Evolutionary conservation across 2,797 vertebrate genomes (phyloP).

Genomic region (Micromesistius poutassou): DNA sequence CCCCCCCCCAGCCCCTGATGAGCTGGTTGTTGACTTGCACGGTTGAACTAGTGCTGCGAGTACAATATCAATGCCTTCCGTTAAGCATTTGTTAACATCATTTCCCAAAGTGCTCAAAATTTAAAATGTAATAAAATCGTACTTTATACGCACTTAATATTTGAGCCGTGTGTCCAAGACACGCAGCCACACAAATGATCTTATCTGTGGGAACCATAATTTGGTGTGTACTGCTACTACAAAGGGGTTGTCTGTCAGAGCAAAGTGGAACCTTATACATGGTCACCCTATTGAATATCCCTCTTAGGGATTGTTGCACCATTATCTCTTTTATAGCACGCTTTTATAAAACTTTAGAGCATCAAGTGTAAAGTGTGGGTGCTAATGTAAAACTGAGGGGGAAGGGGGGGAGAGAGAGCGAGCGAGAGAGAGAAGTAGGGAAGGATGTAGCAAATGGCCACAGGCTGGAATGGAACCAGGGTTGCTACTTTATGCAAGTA

Average conservation of each 20-base stretch:
- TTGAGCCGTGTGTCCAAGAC: too few species aligned
- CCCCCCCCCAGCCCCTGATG: not conserved
- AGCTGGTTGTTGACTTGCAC: not conserved
- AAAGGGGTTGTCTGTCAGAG: not conserved
- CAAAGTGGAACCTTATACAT: not conserved
- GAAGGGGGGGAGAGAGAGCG: not conserved
- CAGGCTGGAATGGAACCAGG: too few species aligned
- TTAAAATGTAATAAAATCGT: not conserved
- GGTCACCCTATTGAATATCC: not conserved
- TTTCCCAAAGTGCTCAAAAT: not conserved
- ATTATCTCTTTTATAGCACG: not conserved
- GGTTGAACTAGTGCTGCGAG: not conserved
- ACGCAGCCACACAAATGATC: too few species aligned
- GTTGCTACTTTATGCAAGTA: conserved; percentile 14
- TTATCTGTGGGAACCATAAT: not conserved
- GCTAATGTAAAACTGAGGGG: not conserved
- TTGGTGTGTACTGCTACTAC: not conserved
- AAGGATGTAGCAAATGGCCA: too few species aligned
- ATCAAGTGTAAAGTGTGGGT: conserved; percentile 1
- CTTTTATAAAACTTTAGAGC: not conserved
- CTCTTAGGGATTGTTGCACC: not conserved
- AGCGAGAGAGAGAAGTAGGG: not conserved
- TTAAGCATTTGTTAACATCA: not conserved
- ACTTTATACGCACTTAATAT: not conserved
- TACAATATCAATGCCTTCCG: not conserved